Base-by-base conservation (phyloP, 2,797 vertebrate species). In the Scolopax bukidnonensis region DNA sequence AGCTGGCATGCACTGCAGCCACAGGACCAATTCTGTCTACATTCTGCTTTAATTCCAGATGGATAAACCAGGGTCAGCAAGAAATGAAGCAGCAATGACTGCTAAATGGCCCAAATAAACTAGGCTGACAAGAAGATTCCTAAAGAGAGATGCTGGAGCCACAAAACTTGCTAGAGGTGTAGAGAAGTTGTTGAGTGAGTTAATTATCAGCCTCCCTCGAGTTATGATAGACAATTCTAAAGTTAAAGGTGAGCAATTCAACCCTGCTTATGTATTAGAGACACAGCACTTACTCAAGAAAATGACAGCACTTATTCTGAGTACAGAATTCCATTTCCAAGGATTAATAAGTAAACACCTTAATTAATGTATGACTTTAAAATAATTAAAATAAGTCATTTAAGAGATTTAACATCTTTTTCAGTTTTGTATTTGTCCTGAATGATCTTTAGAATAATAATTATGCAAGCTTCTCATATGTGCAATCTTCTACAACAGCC, bases 291-390 rank as follows among this genome's bases (percentile, higher is more conserved):
- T 82, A 85, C 51, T 84, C 70, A 63, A 93, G 93, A 95, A 96
- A 95, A 96, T 94, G 89, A 82, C 51, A 89, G 74, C 84, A 94
- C 90, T 96, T 95, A 92, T 77, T 95, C 90, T 80, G 80, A 97
- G 84, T 73, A 86, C 81, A 90, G 84, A 94, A 82, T 96, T 94
- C 87, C 89, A 90, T 97, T 94, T 94, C 53, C 81, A 93, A 73
- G 68, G 53, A 96, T 92, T 95, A 95, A 92, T 83, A 95, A 95
- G 83, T 93, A 96, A 96, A 96, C 86, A 90, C 89, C 36, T 90
- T 96, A 95, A 96, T 96, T 96, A 97, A 95, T 84, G 79, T 95
- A 93, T 94, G 87, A 95, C 69, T 92, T 94, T 84, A 95, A 96
- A 92, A 93, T 93, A 92, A 92, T 96, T 94, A 94, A 89, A 90